phyloP scores from a whole-genome alignment of 2,888 invertebrate species.

The Gordius sp. region DNA sequence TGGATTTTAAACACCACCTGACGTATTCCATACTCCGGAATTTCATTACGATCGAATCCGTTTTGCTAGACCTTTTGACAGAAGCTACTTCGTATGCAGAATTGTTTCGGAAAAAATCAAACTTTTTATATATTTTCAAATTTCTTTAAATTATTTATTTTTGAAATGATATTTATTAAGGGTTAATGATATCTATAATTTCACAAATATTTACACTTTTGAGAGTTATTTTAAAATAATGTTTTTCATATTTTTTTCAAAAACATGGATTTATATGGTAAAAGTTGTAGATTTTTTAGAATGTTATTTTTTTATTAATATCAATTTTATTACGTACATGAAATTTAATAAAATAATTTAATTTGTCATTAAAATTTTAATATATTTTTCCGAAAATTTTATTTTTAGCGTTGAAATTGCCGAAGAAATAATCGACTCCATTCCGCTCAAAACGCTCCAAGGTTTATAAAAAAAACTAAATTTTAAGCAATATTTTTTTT shows the following conservation, averaged over 20 bases:
- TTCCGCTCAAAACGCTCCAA: background rate
- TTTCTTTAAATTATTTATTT: background rate
- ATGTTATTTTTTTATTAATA: too few species aligned
- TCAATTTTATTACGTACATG: too few species aligned
- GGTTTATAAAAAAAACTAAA: too few species aligned
- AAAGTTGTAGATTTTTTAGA: background rate
- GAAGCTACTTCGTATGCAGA: background rate
- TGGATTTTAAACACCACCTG: background rate
- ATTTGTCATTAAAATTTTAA: background rate
- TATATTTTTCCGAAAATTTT: background rate
- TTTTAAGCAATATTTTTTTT: too few species aligned
- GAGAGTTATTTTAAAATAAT: background rate
- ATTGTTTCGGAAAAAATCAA: background rate
- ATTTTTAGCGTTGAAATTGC: background rate
- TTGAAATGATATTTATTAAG: background rate
- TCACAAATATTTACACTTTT: background rate
- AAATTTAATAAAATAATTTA: background rate
- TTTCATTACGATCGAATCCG: background rate
- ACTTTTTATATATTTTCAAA: background rate
- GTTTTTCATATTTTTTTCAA: background rate
- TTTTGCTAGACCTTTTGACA: slow-evolving; percentile 4
- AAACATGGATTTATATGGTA: background rate
- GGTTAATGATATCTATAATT: background rate
- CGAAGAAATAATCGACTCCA: background rate
- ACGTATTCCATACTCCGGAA: background rate